phyloP scores from a whole-genome alignment of 2,888 invertebrate species.

The Hirudinaria manillensis region DNA sequence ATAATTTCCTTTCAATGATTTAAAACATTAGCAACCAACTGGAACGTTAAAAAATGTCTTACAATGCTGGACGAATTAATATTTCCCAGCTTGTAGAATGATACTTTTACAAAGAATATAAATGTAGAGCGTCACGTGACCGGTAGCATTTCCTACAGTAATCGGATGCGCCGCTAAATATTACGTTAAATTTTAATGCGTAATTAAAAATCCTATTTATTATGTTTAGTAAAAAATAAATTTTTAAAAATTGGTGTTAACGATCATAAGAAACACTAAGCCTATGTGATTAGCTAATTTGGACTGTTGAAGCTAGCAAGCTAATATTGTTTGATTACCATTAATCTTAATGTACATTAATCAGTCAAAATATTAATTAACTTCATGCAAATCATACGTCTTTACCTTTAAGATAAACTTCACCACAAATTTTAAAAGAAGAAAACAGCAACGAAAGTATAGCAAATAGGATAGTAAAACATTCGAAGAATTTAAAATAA shows the following conservation, averaged over 20 bases:
- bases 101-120: constrained; percentile 29
- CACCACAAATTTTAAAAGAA: no score
- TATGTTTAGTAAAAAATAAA: neutral
- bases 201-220: neutral
- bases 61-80: constrained; percentile 27
- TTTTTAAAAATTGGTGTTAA: constrained; percentile 7
- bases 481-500: no score
- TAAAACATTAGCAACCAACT: neutral
- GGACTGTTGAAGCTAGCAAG: no score
- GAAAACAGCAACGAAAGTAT: no score
- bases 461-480: no score
- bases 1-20: neutral
- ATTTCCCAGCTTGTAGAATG: constrained; percentile 29
- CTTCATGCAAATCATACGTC: no score
- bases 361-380: no score
- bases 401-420: no score
- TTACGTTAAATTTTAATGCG: neutral
- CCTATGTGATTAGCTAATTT: neutral
- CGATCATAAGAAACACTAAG: neutral
- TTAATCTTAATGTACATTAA: no score
- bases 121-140: constrained; percentile 30
- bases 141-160: constrained; percentile 25
- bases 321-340: no score
- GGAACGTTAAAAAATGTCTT: constrained; percentile 5
- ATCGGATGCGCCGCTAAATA: constrained; percentile 21